phyloP scores from a whole-genome alignment of 1,140 invertebrate species.

The Philotrypesis tridentata region DNA sequence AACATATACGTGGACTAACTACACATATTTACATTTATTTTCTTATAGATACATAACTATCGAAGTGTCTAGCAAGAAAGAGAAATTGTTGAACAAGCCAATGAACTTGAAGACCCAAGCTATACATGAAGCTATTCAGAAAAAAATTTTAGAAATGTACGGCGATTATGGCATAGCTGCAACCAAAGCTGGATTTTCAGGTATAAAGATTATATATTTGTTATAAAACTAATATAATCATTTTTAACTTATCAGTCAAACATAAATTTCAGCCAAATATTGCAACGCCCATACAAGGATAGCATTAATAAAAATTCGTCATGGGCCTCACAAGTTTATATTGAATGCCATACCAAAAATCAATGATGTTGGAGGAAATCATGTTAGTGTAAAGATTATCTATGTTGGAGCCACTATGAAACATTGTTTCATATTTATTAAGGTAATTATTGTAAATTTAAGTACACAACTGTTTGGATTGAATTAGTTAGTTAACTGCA shows the following conservation, averaged over 20 bases:
- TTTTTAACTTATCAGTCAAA: not conserved
- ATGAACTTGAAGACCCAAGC: constrained; percentile 76
- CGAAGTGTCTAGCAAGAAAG: constrained; percentile 73
- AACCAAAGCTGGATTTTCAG: constrained; percentile 79
- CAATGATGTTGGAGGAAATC: constrained; percentile 76
- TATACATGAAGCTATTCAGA: constrained; percentile 76
- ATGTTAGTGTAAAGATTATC: constrained; percentile 78
- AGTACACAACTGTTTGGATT: constrained; percentile 30
- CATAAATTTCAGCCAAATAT: constrained; percentile 79
- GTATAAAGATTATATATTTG: constrained; percentile 55
- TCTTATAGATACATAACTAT: constrained; percentile 78
- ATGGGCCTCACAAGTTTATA: constrained; percentile 83
- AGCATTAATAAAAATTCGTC: constrained; percentile 80
- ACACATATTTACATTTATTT: not conserved
- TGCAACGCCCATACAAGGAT: constrained; percentile 84
- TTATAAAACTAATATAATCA: not conserved
- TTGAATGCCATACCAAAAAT: constrained; percentile 80
- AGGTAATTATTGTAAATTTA: constrained; percentile 59
- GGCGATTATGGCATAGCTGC: constrained; percentile 83
- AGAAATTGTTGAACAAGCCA: constrained; percentile 71
- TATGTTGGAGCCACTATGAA: constrained; percentile 85
- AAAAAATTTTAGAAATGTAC: constrained; percentile 80
- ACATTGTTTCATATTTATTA: constrained; percentile 84
- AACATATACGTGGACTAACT: not conserved
- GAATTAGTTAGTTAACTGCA: not conserved